These are phyloP conservation scores for Lobophora halterata DNA, from an alignment of 2,888 invertebrate species.

Conservation along the genomic window DNA sequence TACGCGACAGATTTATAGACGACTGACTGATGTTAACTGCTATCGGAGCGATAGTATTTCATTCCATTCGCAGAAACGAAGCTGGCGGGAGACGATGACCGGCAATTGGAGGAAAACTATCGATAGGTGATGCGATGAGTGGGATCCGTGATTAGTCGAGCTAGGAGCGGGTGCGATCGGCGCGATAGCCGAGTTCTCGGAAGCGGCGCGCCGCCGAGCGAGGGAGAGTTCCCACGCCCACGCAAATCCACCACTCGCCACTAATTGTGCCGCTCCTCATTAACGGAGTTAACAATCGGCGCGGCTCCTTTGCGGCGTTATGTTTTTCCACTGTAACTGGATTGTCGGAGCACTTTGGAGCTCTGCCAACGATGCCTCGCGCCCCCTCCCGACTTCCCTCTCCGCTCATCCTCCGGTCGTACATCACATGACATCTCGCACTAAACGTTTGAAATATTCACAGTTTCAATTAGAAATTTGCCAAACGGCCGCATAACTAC, in stretches of 20 bases:
- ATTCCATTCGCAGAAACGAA: conserved; percentile 45
- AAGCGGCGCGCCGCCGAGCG: neutral
- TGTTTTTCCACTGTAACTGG: conserved; percentile 28
- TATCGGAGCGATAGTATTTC: conserved; percentile 34
- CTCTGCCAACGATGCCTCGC: conserved; percentile 42
- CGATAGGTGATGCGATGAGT: neutral
- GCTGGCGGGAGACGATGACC: conserved; percentile 14
- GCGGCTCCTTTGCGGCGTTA: conserved; percentile 27
- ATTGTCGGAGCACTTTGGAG: conserved; percentile 35
- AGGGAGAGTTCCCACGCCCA: conserved; percentile 9
- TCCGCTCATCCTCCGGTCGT: conserved; percentile 10
- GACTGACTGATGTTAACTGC: conserved; percentile 44
- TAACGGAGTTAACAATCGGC: conserved; percentile 16
- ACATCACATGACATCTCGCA: conserved; percentile 42
- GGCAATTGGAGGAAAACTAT: conserved; percentile 7
- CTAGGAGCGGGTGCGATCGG: too few relatives aligned
- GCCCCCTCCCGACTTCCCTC: conserved; percentile 21
- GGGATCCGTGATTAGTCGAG: too few relatives aligned
- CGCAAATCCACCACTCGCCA: neutral
- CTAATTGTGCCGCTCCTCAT: conserved; percentile 9
- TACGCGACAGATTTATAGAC: conserved; percentile 59
- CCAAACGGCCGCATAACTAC: conserved; percentile 51
- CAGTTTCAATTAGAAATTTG: conserved; percentile 58
- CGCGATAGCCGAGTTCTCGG: too few relatives aligned
- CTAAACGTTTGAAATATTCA: conserved; percentile 46